phyloP scores from a whole-genome alignment of 2,888 invertebrate genomes.

The Synergus itoensis region DNA sequence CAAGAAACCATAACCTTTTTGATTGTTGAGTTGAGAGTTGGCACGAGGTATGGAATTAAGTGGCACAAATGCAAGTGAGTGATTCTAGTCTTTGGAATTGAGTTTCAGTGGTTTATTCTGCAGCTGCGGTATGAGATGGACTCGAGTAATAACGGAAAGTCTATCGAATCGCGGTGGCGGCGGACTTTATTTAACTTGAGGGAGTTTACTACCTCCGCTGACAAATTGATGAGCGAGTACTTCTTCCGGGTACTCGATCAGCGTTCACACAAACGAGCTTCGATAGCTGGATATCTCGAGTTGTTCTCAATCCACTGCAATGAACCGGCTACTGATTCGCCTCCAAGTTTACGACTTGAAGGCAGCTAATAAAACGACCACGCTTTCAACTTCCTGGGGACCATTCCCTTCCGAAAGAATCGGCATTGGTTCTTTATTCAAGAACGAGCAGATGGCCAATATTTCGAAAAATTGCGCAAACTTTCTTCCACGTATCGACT shows the following conservation, averaged over 20 bases:
- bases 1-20: slow-evolving; percentile 19
- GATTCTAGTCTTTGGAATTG: slow-evolving; percentile 28
- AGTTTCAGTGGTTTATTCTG: slow-evolving; percentile 16
- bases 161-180: slow-evolving; percentile 45
- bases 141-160: slow-evolving; percentile 48
- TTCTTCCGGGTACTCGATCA: slow-evolving; percentile 54
- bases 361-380: slow-evolving; percentile 21
- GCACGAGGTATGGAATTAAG: slow-evolving; percentile 24
- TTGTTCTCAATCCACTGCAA: slow-evolving; percentile 31
- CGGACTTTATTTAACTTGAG: slow-evolving; percentile 55
- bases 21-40: slow-evolving; percentile 29
- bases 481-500: background rate
- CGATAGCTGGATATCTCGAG: slow-evolving; percentile 31
- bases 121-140: slow-evolving; percentile 33
- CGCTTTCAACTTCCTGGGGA: background rate
- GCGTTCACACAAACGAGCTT: slow-evolving; percentile 10
- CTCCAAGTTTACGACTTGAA: slow-evolving; percentile 33
- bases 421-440: background rate
- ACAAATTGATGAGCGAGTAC: slow-evolving; percentile 58
- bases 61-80: slow-evolving; percentile 27
- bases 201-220: slow-evolving; percentile 56
- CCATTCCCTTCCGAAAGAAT: background rate
- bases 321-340: slow-evolving; percentile 7
- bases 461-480: background rate
- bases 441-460: background rate